Conservation (phyloP, 1,140 invertebrate genomes). For the Solenopsis fugax region DNA sequence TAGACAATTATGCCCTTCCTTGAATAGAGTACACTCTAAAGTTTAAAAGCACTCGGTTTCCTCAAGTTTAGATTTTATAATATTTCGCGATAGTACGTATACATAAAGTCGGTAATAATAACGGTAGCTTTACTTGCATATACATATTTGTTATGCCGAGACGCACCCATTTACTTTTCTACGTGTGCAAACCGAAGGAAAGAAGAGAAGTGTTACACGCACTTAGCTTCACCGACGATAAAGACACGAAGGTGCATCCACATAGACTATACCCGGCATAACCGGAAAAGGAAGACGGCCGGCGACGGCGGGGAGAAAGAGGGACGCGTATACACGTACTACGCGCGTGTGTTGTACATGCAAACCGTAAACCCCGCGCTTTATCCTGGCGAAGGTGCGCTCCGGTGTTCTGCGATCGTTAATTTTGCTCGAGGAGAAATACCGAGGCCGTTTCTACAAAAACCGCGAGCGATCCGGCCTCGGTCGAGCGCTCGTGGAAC, state of each 20-base stretch:
- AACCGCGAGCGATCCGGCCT: conserved; percentile 77
- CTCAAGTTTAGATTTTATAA: neutral
- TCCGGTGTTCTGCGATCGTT: conserved; percentile 77
- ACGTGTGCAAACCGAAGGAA: neutral
- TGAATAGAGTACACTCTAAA: neutral
- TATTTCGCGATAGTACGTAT: neutral
- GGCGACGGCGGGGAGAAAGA: conserved; percentile 31
- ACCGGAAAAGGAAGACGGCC: conserved; percentile 30
- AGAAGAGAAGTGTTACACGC: neutral
- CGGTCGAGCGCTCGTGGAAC: conserved; percentile 70
- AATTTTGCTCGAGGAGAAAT: conserved; percentile 81
- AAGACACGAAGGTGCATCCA: neutral
- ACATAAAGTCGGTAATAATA: neutral
- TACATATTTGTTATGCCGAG: too few species aligned
- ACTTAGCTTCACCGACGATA: neutral
- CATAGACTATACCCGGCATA: neutral
- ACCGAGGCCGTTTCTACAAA: conserved; percentile 80
- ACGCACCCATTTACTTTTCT: neutral
- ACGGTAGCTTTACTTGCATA: neutral
- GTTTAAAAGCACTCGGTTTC: neutral
- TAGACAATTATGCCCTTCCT: neutral
- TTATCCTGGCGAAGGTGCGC: conserved; percentile 79
- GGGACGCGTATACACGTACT: conserved; percentile 61
- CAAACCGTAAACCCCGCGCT: conserved; percentile 77
- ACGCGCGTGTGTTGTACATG: conserved; percentile 74